These are phyloP conservation scores for Premnoplex brunnescens DNA, from an alignment of 2,797 vertebrate genomes.

Conservation along the genomic window DNA sequence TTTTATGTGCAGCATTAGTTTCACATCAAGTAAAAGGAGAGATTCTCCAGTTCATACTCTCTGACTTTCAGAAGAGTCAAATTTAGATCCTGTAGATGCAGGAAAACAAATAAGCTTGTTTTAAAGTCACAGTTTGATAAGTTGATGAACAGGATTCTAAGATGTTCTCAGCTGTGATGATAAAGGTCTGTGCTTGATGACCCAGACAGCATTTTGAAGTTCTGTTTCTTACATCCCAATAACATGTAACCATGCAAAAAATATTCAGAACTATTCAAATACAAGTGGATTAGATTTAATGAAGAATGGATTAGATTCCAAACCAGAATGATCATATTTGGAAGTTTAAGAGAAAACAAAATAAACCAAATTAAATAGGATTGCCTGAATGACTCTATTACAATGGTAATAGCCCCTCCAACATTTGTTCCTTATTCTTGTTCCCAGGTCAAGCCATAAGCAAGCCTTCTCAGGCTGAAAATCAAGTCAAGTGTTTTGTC, in stretches of 20 bases:
- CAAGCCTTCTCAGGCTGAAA: neutral
- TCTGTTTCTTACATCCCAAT: neutral
- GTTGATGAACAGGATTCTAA: neutral
- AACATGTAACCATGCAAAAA: neutral
- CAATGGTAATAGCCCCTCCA: neutral
- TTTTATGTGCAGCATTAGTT: neutral
- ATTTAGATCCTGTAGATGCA: neutral
- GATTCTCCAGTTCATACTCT: neutral
- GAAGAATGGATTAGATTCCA: neutral
- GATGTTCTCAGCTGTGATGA: neutral
- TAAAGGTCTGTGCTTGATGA: neutral
- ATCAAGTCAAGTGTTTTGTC: neutral
- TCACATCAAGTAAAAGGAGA: neutral
- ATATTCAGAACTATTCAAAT: neutral
- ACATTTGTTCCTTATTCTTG: neutral
- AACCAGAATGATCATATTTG: neutral
- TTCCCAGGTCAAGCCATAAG: neutral
- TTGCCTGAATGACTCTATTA: neutral
- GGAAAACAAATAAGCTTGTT: neutral
- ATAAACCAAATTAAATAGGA: neutral
- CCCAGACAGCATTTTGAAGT: neutral
- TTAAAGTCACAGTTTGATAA: neutral
- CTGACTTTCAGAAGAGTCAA: neutral
- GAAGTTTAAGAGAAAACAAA: neutral
- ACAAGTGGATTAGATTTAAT: neutral